These are phyloP conservation scores for Matsumyia berberina DNA, from an alignment of 2,888 invertebrate genomes.

Conservation along the genomic window DNA sequence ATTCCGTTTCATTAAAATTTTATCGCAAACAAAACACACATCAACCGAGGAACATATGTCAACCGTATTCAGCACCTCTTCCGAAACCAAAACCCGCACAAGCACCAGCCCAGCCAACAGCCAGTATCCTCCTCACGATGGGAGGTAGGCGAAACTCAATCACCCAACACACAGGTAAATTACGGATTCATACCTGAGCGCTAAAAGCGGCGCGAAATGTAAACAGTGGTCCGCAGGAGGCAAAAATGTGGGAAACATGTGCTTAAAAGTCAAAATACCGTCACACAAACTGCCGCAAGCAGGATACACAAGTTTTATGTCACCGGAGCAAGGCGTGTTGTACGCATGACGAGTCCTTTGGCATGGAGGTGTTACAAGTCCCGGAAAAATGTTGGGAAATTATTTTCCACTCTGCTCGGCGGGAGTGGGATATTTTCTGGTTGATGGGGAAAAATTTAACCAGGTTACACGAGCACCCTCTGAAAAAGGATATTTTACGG, in stretches of 20 bases:
- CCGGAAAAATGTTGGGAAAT: slow-evolving; percentile 29
- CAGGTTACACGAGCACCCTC: background rate
- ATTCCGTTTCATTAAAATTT: slow-evolving; percentile 66
- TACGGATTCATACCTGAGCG: slow-evolving; percentile 38
- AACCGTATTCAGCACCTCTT: slow-evolving; percentile 42
- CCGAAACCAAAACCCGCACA: slow-evolving; percentile 12
- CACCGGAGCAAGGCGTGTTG: background rate
- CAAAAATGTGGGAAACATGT: slow-evolving; percentile 59
- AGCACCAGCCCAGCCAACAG: background rate
- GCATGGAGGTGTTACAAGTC: background rate
- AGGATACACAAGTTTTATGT: slow-evolving; percentile 17
- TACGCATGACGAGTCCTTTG: slow-evolving; percentile 45
- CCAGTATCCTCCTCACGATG: too few species aligned
- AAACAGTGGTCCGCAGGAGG: slow-evolving; percentile 38
- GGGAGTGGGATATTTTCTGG: background rate
- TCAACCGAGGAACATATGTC: slow-evolving; percentile 59
- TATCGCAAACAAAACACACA: slow-evolving; percentile 43
- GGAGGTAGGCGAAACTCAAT: slow-evolving; percentile 27
- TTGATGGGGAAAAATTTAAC: background rate
- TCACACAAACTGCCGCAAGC: slow-evolving; percentile 13
- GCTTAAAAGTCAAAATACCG: slow-evolving; percentile 58
- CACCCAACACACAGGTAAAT: slow-evolving; percentile 41
- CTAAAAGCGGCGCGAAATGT: slow-evolving; percentile 55
- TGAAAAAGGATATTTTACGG: background rate
- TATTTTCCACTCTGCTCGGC: background rate